Percentiles rank a stretch among this genome's conserved stretches.
phyloP scores from a whole-genome alignment of 2,113 vertebrate species.

The Austrofundulus limnaeus region DNA sequence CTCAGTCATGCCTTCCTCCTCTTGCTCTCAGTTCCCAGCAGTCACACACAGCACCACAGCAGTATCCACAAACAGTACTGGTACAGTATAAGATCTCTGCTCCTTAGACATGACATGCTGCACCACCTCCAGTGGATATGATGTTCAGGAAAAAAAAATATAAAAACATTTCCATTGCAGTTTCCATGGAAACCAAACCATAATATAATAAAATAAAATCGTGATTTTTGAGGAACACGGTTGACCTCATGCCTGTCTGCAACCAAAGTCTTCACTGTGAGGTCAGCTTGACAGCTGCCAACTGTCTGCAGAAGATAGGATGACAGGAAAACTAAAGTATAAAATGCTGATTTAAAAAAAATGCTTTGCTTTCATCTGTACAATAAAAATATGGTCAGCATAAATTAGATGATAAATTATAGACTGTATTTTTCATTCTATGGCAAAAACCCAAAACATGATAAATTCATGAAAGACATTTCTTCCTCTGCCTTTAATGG shows the following conservation, averaged over 20 bases:
- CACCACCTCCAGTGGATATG: constrained; percentile 48
- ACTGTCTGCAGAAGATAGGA: constrained; percentile 5
- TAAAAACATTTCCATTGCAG: constrained; percentile 52
- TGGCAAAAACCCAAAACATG: not conserved
- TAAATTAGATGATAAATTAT: not conserved
- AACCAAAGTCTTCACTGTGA: constrained; percentile 33
- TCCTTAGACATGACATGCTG: constrained; percentile 44
- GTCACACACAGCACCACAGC: constrained; percentile 10
- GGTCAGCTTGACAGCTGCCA: constrained; percentile 36
- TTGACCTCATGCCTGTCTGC: constrained; percentile 50
- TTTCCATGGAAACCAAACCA: constrained; percentile 72
- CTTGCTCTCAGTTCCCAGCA: constrained; percentile 2
- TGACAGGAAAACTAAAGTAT: constrained; percentile 2
- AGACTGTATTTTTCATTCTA: not conserved
- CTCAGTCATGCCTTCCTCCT: not conserved
- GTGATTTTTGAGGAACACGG: constrained; percentile 46
- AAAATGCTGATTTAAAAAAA: not conserved
- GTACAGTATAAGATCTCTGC: constrained; percentile 22
- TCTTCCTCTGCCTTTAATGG: too few relatives aligned
- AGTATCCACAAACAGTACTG: constrained; percentile 2
- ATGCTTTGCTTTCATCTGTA: not conserved
- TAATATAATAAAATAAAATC: constrained; percentile 65
- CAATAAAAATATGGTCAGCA: too few relatives aligned
- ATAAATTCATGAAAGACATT: too few relatives aligned
- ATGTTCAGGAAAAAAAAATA: constrained; percentile 23